Evolutionary conservation across 2,797 vertebrate species (phyloP).

Genomic region (Crocodylus rhombifer): DNA sequence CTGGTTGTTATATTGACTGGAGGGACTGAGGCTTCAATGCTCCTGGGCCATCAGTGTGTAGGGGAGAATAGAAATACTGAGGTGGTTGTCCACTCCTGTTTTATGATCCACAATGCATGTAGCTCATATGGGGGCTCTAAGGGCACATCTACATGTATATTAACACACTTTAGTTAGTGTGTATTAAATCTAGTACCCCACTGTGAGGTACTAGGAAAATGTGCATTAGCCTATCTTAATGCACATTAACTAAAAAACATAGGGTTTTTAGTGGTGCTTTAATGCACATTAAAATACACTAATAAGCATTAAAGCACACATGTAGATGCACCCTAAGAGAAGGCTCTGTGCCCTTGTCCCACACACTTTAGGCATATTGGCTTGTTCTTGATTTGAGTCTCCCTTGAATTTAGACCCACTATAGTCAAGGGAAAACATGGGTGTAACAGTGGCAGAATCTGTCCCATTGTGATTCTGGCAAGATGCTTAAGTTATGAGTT

Average conservation of each 20-base stretch:
- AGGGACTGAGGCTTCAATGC: background rate
- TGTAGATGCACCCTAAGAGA: too few species aligned
- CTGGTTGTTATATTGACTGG: background rate
- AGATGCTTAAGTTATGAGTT: background rate
- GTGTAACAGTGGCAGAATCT: background rate
- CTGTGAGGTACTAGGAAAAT: too few species aligned
- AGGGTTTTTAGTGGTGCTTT: too few species aligned
- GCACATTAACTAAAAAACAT: too few species aligned
- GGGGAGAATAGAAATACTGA: background rate
- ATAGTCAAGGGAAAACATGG: background rate
- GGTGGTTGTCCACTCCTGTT: fast-evolving
- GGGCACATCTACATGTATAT: too few species aligned
- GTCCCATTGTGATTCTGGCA: background rate
- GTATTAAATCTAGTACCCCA: too few species aligned
- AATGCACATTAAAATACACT: too few species aligned
- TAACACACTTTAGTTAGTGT: too few species aligned
- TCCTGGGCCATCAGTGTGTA: background rate
- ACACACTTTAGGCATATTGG: fast-evolving
- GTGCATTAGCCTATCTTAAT: too few species aligned
- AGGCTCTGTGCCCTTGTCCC: fast-evolving
- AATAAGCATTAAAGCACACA: too few species aligned
- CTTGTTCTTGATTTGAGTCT: background rate
- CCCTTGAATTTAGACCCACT: background rate
- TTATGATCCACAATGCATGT: background rate
- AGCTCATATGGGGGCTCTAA: background rate